Conservation (phyloP, 1,140 invertebrate species). For the Hycleus cichorii region DNA sequence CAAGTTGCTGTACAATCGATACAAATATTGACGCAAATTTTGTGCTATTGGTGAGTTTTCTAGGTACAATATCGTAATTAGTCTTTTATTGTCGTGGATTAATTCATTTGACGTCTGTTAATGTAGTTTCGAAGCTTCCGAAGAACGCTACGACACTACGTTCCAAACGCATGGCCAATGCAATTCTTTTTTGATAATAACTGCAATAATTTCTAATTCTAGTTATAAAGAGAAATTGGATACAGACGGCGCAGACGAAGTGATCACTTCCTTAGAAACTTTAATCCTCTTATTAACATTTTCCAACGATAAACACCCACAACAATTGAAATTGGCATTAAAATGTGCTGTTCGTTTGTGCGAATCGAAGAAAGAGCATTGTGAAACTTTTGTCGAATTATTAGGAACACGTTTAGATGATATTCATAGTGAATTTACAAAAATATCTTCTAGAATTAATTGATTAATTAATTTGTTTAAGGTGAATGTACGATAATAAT, state of each 20-base stretch:
- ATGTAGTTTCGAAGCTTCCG: no score
- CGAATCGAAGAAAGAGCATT: slow-evolving; percentile 50
- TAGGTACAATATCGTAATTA: no score
- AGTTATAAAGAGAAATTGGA: slow-evolving; percentile 61
- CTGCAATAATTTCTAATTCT: slow-evolving; percentile 1
- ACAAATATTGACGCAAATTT: slow-evolving; percentile 57
- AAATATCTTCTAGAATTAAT: background rate
- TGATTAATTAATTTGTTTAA: slow-evolving; percentile 12
- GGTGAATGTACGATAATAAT: slow-evolving; percentile 33
- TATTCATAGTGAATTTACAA: slow-evolving; percentile 28
- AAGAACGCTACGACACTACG: no score
- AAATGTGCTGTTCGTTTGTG: slow-evolving; percentile 64
- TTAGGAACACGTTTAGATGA: slow-evolving; percentile 50
- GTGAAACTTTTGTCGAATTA: slow-evolving; percentile 55
- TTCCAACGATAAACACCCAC: slow-evolving; percentile 45
- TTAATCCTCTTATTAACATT: slow-evolving; percentile 56
- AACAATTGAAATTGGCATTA: slow-evolving; percentile 56
- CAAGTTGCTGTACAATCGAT: slow-evolving; percentile 61
- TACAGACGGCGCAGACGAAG: slow-evolving; percentile 52
- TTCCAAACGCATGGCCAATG: no score
- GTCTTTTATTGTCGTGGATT: background rate
- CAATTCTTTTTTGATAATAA: no score
- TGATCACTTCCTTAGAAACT: slow-evolving; percentile 60
- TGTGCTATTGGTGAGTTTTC: slow-evolving; percentile 53
- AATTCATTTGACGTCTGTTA: background rate